Conservation (phyloP, 2,888 invertebrate genomes). For the Eupithecia pulchellata region DNA sequence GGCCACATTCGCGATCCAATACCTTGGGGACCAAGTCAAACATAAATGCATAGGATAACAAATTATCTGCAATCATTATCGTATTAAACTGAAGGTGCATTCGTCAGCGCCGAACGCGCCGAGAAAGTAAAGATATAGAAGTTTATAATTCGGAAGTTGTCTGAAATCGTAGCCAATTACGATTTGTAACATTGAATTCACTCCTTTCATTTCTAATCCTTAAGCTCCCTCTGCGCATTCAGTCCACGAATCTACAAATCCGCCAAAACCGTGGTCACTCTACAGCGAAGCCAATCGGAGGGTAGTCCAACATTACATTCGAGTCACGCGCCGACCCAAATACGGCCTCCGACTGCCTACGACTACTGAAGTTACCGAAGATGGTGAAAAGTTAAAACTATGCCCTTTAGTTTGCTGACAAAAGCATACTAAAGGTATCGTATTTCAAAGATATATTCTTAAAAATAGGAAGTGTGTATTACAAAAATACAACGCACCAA, state of each 20-base stretch:
- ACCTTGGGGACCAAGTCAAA: not conserved
- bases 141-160: not conserved
- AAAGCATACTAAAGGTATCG: not conserved
- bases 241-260: not conserved
- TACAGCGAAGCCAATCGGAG: slow-evolving; percentile 33
- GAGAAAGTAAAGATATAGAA: not conserved
- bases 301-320: slow-evolving; percentile 44
- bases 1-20: not conserved
- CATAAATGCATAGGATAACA: not conserved
- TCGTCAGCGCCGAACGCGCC: not conserved
- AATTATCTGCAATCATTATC: not conserved
- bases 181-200: not conserved
- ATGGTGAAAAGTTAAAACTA: slow-evolving; percentile 19
- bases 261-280: slow-evolving; percentile 20
- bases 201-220: not conserved
- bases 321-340: slow-evolving; percentile 46
- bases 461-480: not conserved
- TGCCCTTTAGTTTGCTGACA: slow-evolving; percentile 4
- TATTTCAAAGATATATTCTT: not conserved
- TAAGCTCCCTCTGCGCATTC: not conserved
- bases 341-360: slow-evolving; percentile 26
- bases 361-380: slow-evolving; percentile 3
- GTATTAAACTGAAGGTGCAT: not conserved
- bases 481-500: not conserved
- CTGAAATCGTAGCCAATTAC: not conserved